Evolutionary conservation across 1,140 invertebrate species (phyloP), one percentile per base, ranked within the genome.

Genomic region (Amyelois transitella): DNA sequence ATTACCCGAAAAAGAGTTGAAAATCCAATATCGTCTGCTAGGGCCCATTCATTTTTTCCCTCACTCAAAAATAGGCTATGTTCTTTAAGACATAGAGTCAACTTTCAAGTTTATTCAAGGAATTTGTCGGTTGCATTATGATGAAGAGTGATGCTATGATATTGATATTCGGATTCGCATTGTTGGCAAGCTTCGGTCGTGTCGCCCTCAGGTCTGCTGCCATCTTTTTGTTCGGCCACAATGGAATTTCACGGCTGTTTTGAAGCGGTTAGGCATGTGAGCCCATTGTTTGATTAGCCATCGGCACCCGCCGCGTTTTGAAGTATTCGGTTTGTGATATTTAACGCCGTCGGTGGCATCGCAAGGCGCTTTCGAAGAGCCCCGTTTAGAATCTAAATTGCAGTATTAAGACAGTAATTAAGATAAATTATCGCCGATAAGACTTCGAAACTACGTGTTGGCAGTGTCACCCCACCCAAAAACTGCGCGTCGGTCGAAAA

Each of bases 341-440:
- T 82, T 85, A 79, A 70, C 84, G 69, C 81, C 76, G 69, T 74
- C 75, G 73, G 81, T 79, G 81, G 76, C 75, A 74, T 79, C 72
- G 61, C 64, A 64, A 76, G 79, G 71, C 80, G 75, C 79, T 85
- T 83, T 66, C 69, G 58, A 62, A 62, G 69, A 57, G 65, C 60
- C 51, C 58, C 71, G 58, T 66, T 75, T 70, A 71, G 84, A 86
- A 86, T 86, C 76, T 76, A 81, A 87, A 86, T 80, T 70, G 70
- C 67, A 62, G 72, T 69, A 79, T 85, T 84, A 81, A 75, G 56
- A 73, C 64, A 56, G 72, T 84, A 83, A 87, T 87, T 87, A 87
- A 85, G 84, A 87, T 87, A 77, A 87, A 87, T 68, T 84, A 81
- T 72, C 55, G 60, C 25, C 57, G 81, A 87, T 87, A 87, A 81